A percentile compares a stretch with the other conserved stretches of the same genome.
phyloP scores from a whole-genome alignment of 1,140 invertebrate species.

The Drosophila funebris region DNA sequence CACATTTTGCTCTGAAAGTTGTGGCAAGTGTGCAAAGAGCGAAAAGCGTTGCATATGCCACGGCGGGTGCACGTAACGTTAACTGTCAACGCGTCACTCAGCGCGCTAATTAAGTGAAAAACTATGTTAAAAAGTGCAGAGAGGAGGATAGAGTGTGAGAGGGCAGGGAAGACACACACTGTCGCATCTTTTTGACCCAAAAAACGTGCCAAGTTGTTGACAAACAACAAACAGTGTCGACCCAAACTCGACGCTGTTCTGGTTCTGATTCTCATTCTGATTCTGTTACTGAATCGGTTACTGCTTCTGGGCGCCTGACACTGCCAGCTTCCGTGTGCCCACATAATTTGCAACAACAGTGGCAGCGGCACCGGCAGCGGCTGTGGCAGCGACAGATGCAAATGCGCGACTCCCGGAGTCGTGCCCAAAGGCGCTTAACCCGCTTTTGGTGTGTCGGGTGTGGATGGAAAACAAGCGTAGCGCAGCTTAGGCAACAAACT shows the following conservation, averaged over 20 bases:
- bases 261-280: background rate
- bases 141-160: background rate
- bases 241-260: conserved; percentile 17
- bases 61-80: conserved; percentile 64
- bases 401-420: conserved; percentile 59
- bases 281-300: background rate
- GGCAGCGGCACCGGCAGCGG: conserved; percentile 9
- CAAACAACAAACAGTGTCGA: conserved; percentile 62
- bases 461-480: conserved; percentile 54
- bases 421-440: conserved; percentile 76
- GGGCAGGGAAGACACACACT: conserved; percentile 15
- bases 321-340: conserved; percentile 57
- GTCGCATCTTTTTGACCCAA: conserved; percentile 70
- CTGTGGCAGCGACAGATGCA: conserved; percentile 55
- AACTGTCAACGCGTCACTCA: conserved; percentile 77
- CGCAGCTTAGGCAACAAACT: conserved; percentile 41
- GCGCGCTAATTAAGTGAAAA: conserved; percentile 79
- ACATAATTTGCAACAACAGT: conserved; percentile 62
- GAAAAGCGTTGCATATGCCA: conserved; percentile 65
- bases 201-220: conserved; percentile 75
- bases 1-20: conserved; percentile 15
- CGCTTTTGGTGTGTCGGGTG: conserved; percentile 47
- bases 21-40: conserved; percentile 31
- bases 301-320: conserved; percentile 18
- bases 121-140: conserved; percentile 69